Conservation (phyloP, 1,140 invertebrate species). For the Apis laboriosa region DNA sequence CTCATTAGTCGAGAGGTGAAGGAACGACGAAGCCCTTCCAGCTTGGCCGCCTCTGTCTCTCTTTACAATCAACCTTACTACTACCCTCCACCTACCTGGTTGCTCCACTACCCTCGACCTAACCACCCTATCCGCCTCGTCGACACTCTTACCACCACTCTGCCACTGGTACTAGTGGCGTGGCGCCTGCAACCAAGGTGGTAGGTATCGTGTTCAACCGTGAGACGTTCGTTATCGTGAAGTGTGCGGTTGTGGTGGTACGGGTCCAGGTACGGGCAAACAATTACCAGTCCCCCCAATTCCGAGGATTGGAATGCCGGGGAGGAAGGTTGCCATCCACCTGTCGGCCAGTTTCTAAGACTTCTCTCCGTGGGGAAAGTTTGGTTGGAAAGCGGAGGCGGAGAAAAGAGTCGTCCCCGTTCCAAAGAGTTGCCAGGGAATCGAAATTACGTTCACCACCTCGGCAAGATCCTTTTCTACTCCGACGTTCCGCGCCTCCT, state of each 20-base stretch:
- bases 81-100: conserved; percentile 67
- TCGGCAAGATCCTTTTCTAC: conserved; percentile 27
- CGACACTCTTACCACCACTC: conserved; percentile 41
- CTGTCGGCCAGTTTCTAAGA: conserved; percentile 69
- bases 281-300: conserved; percentile 71
- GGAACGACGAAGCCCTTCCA: conserved; percentile 59
- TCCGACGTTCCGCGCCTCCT: not conserved
- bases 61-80: conserved; percentile 77
- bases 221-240: conserved; percentile 16
- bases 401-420: conserved; percentile 22
- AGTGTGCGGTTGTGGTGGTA: not conserved
- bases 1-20: conserved; percentile 75
- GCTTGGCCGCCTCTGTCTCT: conserved; percentile 55
- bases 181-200: too few species aligned
- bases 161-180: not conserved
- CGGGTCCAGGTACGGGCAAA: conserved; percentile 71
- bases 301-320: conserved; percentile 73
- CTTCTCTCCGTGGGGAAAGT: conserved; percentile 58
- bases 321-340: conserved; percentile 71
- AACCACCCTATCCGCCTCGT: conserved; percentile 56
- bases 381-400: conserved; percentile 27
- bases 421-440: conserved; percentile 45
- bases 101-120: conserved; percentile 67
- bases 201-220: not conserved
- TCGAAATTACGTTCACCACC: conserved; percentile 57